Conservation (phyloP, 2,888 invertebrate species). For the Acanthosepion pharaonis region DNA sequence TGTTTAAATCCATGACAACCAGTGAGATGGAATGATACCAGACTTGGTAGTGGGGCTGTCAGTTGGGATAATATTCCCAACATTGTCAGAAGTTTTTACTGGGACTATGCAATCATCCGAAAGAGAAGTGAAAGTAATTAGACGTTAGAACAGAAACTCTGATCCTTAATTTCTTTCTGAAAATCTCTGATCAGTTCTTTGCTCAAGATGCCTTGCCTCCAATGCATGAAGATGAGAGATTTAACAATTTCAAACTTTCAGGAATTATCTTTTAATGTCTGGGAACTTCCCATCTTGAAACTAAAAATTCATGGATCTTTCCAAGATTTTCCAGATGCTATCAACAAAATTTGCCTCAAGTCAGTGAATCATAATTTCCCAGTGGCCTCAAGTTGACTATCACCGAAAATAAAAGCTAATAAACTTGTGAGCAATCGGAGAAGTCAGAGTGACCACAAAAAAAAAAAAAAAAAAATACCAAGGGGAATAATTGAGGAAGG, state of each 20-base stretch:
- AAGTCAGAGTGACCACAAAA: not conserved
- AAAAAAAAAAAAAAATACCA: not conserved
- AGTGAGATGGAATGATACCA: not conserved
- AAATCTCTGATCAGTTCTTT: not conserved
- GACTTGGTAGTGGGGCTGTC: not conserved
- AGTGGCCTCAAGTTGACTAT: not conserved
- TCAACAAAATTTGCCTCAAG: not conserved
- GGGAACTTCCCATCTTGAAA: not conserved
- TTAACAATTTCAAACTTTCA: not conserved
- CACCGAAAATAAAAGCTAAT: not conserved
- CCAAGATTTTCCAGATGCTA: not conserved
- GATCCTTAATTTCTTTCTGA: not conserved
- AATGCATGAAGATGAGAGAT: not conserved
- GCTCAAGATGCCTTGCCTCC: not conserved
- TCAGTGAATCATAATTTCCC: not conserved
- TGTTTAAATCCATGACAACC: constrained; percentile 33
- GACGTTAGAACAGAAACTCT: not conserved
- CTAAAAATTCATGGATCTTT: not conserved
- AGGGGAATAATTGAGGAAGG: not conserved
- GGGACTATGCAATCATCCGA: constrained; percentile 4
- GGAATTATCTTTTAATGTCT: not conserved
- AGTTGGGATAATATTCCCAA: not conserved
- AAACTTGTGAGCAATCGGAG: not conserved
- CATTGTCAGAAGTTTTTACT: not conserved
- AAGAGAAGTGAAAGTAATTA: constrained; percentile 33